Percentiles rank a stretch among this genome's conserved stretches.
Conservation (phyloP, 2,888 invertebrate genomes). For the Marronus borbonicus region DNA sequence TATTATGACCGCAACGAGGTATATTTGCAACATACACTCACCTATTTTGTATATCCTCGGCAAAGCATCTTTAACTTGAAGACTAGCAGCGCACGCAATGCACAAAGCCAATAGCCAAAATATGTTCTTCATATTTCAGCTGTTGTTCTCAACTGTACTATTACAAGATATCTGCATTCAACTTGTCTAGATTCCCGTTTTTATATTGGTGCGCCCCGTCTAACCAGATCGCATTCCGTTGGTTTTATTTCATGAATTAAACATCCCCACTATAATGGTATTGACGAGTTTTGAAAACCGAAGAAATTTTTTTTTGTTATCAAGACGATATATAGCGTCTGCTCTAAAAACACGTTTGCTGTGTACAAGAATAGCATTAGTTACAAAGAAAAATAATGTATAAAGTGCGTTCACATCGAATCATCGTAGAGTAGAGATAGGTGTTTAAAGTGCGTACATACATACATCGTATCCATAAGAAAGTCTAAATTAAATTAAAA, state of each 20-base stretch:
- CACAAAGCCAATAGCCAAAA: constrained; percentile 1
- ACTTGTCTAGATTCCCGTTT: not conserved
- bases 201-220: constrained; percentile 6
- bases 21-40: not conserved
- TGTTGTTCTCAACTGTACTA: not conserved
- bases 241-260: constrained; percentile 1
- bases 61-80: constrained; percentile 15
- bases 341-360: no score
- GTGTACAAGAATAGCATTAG: no score
- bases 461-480: no score
- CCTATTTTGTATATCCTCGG: constrained; percentile 7
- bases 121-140: constrained; percentile 2
- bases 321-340: no score
- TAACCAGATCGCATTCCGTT: not conserved
- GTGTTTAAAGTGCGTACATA: no score
- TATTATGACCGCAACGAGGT: no score
- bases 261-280: not conserved
- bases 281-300: not conserved
- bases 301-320: not conserved
- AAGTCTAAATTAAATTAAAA: no score
- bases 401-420: no score
- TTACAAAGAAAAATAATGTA: no score
- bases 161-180: not conserved
- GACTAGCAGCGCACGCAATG: not conserved
- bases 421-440: no score